Evolutionary conservation across 1,140 invertebrate species (phyloP).

Genomic region (Potamilus streckersoni): DNA sequence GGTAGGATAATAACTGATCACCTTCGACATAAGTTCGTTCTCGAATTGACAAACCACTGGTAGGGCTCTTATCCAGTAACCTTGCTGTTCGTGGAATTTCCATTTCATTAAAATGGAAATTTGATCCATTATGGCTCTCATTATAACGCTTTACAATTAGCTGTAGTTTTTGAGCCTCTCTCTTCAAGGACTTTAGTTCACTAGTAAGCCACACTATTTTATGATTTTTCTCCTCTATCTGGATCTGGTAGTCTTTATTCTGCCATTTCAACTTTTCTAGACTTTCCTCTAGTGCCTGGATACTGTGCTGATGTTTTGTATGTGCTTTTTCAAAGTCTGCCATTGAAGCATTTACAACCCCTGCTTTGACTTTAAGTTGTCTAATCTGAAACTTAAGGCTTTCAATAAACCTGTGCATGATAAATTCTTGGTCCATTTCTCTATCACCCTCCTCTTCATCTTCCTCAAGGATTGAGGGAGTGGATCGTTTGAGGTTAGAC

Average conservation of each 20-base stretch:
- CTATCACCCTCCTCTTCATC: conserved; percentile 11
- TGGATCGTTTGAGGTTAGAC: neutral
- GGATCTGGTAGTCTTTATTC: conserved; percentile 10
- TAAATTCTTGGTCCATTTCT: conserved; percentile 20
- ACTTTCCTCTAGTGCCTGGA: conserved; percentile 18
- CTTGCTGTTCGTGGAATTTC: neutral
- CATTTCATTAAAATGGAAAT: conserved; percentile 43
- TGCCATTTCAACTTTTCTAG: conserved; percentile 26
- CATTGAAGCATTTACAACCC: conserved; percentile 10
- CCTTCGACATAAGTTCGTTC: conserved; percentile 45
- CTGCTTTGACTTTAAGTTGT: conserved; percentile 23
- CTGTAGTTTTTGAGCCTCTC: conserved; percentile 34
- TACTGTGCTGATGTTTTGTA: conserved; percentile 6
- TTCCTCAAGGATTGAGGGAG: conserved; percentile 15
- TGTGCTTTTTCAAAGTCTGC: conserved; percentile 18
- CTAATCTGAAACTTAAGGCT: conserved; percentile 27
- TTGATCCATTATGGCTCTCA: conserved; percentile 37
- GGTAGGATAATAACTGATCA: conserved; percentile 38
- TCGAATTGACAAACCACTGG: neutral
- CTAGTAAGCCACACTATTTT: conserved; percentile 34
- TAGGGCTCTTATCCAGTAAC: neutral
- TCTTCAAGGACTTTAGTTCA: conserved; percentile 34
- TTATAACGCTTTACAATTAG: conserved; percentile 44
- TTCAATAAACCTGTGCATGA: conserved; percentile 13
- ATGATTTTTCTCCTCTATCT: conserved; percentile 26